Base-by-base conservation (phyloP, 2,888 invertebrate species). In the Drosophila eohydei region DNA sequence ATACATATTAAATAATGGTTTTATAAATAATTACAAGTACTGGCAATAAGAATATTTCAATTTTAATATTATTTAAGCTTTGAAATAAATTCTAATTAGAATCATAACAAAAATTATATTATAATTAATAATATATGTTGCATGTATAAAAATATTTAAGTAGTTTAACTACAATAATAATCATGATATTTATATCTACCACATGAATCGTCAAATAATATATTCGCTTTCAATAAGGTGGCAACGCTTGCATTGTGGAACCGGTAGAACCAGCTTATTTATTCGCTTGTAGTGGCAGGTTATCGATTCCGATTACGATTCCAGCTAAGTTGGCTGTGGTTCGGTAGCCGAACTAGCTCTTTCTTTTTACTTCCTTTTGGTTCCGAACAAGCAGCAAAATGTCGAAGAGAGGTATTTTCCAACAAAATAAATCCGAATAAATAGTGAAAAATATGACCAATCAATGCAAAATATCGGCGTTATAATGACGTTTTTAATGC, bases 321-420 rank as follows among this genome's bases (percentile, higher is more conserved):
- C 21, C 6, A 14, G 52, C 34, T 68, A 86, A 84, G 81, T 86
- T 83, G 83, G 76, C 74, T 75, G 82, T 70, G 71, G 71, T 73
- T 74, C 74, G 56, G 48, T 60, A 36, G 9, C 34, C 68, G 85
- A 82, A 82, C 85, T 59, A 71, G 83, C 81, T 84, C 91, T 89
- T 91, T 92, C 91, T 91, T 91, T 91, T 91, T 82, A 88, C 88
- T 92, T 91, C 90, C 92, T 89, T 91, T 85, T 93, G 94, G 94
- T 81, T 81, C 94, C 93, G 93, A 94, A 94, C 88, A 94, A 94
- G 88, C 87, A 76, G 84, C 81, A 92, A 92, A 94, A 95, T 95
- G 95, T 95, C 95, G 93, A 95, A 95, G 93, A 95, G 95, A 95
- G 95, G 95, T 95, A 93, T 94, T 92, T 93, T 92, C 91, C 81